Evolutionary conservation across 2,797 vertebrate species (phyloP).

Genomic region (Pteropus rufus): DNA sequence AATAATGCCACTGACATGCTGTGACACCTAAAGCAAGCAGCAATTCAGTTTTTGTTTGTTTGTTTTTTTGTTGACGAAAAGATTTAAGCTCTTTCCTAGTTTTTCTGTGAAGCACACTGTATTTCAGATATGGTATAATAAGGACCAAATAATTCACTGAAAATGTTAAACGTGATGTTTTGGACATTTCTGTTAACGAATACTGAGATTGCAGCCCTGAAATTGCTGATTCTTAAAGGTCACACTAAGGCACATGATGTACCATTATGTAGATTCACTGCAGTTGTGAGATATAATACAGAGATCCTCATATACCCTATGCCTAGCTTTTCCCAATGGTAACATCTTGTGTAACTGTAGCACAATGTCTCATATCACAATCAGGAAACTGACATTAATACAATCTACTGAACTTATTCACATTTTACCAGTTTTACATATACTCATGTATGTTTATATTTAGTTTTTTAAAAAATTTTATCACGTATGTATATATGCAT

Average conservation of each 20-base stretch:
- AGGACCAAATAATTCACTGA: not conserved
- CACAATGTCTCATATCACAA: not conserved
- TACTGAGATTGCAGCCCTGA: not conserved
- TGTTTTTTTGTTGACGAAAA: not conserved
- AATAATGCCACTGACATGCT: not conserved
- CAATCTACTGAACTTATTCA: not conserved
- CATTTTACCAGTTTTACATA: not conserved
- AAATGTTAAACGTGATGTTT: not conserved
- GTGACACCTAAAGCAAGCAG: not conserved
- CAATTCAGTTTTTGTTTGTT: not conserved
- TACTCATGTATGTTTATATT: not conserved
- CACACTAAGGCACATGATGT: not conserved
- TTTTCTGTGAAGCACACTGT: not conserved
- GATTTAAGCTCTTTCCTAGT: not conserved
- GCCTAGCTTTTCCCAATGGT: not conserved
- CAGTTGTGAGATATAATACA: not conserved
- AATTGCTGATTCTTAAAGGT: not conserved
- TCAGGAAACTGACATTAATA: not conserved
- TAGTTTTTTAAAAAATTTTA: not conserved
- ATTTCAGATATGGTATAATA: not conserved
- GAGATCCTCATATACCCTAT: not conserved
- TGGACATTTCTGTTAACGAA: not conserved
- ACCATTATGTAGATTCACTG: not conserved
- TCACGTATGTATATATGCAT: not conserved
- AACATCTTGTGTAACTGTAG: not conserved